Percentiles rank a stretch among this genome's conserved stretches.
Conservation (phyloP, 1,140 invertebrate genomes). For the Drosophila prosaltans region DNA sequence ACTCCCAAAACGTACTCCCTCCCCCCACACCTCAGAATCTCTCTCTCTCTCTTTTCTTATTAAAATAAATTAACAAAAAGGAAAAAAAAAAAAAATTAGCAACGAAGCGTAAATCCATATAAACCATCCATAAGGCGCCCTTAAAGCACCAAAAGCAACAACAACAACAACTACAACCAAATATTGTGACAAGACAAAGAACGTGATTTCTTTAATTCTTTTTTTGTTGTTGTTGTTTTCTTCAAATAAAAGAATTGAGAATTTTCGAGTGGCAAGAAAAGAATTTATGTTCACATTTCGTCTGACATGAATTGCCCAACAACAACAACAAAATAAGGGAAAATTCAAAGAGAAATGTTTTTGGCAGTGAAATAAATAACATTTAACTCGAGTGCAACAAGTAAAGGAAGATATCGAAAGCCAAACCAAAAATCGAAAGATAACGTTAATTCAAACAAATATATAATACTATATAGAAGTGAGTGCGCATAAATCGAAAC, state of each 20-base stretch:
- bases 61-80: no score
- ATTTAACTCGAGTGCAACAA: constrained; percentile 54
- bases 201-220: constrained; percentile 58
- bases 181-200: constrained; percentile 63
- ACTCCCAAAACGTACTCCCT: constrained; percentile 35
- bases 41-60: not conserved
- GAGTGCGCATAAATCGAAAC: no score
- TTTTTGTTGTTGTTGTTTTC: not conserved
- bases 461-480: no score
- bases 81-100: constrained; percentile 45
- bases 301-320: constrained; percentile 50
- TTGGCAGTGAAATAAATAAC: constrained; percentile 46
- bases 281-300: constrained; percentile 56
- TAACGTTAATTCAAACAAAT: not conserved
- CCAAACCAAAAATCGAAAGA: not conserved
- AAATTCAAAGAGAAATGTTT: constrained; percentile 20
- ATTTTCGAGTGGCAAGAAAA: constrained; percentile 35
- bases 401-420: constrained; percentile 29
- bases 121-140: constrained; percentile 34
- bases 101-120: constrained; percentile 73
- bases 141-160: constrained; percentile 20
- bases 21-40: not conserved
- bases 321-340: constrained; percentile 26
- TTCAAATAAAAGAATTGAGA: constrained; percentile 40
- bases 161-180: constrained; percentile 23